Conservation (phyloP, 1,140 invertebrate species). For the Zaprionus tsacasi region DNA sequence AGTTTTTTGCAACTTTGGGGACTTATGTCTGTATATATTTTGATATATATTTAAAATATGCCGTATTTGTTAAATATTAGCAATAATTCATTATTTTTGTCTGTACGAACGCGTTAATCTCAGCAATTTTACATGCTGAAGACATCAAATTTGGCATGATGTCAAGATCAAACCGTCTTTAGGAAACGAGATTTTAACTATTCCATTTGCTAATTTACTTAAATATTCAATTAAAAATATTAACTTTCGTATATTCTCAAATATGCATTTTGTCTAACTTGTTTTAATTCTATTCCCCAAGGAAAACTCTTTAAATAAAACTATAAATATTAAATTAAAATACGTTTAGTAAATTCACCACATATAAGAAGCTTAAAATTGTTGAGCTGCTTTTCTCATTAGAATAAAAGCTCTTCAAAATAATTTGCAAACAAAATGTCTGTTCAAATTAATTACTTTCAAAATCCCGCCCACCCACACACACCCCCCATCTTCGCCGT, state of each 20-base stretch:
- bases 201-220: too few species aligned
- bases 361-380: neutral
- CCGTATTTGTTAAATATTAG: neutral
- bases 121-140: neutral
- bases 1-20: neutral
- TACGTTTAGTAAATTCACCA: neutral
- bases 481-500: too few species aligned
- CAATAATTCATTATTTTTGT: neutral
- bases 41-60: too few species aligned
- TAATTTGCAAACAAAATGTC: neutral
- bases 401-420: neutral
- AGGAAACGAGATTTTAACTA: too few species aligned
- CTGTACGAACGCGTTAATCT: neutral
- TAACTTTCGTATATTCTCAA: too few species aligned
- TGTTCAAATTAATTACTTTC: neutral
- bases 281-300: neutral
- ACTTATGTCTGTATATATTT: neutral
- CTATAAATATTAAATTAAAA: neutral
- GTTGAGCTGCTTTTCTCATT: constrained; percentile 1
- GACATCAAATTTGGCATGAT: neutral
- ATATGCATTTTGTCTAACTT: too few species aligned
- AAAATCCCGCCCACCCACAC: neutral
- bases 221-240: too few species aligned
- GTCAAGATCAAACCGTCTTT: too few species aligned
- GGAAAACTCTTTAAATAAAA: neutral